A percentile compares a stretch with the other conserved stretches of the same genome.
Evolutionary conservation across 23 tunicate genomes (phyloP).

Genomic region (Trididemnum clinides): DNA sequence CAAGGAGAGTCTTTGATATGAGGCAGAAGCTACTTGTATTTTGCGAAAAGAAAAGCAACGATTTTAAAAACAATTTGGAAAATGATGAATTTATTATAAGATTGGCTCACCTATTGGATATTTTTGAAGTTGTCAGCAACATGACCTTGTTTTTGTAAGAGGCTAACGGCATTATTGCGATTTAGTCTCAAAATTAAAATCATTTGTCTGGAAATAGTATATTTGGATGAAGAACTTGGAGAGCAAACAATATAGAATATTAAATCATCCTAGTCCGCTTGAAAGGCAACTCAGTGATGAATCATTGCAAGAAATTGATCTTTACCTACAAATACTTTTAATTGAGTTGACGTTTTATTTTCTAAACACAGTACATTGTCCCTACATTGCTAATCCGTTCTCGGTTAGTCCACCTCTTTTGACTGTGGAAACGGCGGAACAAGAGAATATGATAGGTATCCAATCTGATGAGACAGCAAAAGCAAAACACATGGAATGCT

Average conservation of each 20-base stretch:
- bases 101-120: background rate
- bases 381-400: too few species aligned
- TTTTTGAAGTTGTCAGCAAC: background rate
- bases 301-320: background rate
- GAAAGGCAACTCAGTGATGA: background rate
- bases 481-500: conserved; percentile 32
- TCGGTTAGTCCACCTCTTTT: background rate
- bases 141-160: background rate
- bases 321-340: background rate
- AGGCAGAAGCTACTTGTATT: background rate
- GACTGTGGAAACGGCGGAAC: conserved; percentile 1
- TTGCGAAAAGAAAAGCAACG: background rate
- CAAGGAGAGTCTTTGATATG: too few species aligned
- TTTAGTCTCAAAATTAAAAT: background rate
- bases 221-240: conserved; percentile 25
- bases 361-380: conserved; percentile 3
- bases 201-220: background rate
- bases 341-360: conserved; percentile 3
- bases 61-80: background rate
- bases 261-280: background rate
- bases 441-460: background rate
- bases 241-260: conserved; percentile 15
- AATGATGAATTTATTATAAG: background rate
- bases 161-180: background rate
- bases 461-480: too few species aligned